These are phyloP conservation scores for Pseudomyrmex pallidus DNA, from an alignment of 1,140 invertebrate species.

Conservation along the genomic window DNA sequence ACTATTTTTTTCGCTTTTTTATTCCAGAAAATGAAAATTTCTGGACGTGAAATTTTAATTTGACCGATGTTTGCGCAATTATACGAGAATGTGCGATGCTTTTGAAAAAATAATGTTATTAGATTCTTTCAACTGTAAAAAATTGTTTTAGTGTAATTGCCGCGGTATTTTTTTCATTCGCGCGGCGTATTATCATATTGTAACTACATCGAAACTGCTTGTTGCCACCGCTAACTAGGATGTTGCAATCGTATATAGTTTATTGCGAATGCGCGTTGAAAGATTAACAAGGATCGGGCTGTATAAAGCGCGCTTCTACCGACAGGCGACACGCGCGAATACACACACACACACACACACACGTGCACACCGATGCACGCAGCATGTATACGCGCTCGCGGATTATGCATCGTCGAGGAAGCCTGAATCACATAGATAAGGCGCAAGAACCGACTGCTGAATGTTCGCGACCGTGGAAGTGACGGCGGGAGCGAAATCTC, in stretches of 20 bases:
- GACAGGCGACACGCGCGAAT: slow-evolving; percentile 23
- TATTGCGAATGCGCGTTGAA: slow-evolving; percentile 50
- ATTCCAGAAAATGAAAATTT: neutral
- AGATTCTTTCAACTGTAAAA: neutral
- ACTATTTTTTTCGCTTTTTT: slow-evolving; percentile 1
- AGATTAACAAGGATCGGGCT: slow-evolving; percentile 52
- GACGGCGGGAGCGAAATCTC: slow-evolving; percentile 49
- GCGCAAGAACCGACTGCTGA: slow-evolving; percentile 53
- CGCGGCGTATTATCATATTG: neutral
- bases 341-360: neutral
- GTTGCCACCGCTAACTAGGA: slow-evolving; percentile 33
- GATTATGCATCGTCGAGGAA: slow-evolving; percentile 61
- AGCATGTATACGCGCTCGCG: slow-evolving; percentile 23
- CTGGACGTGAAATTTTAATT: neutral
- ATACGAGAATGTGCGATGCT: neutral
- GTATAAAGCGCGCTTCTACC: slow-evolving; percentile 39
- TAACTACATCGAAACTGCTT: slow-evolving; percentile 41
- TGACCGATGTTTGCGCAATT: neutral
- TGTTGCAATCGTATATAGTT: slow-evolving; percentile 11
- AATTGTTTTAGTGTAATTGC: neutral
- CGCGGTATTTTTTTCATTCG: neutral
- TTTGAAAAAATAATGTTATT: neutral
- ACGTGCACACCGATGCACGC: neutral
- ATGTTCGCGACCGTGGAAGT: slow-evolving; percentile 57
- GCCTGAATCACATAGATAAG: slow-evolving; percentile 65